Evolutionary conservation across 2,113 vertebrate genomes (phyloP).

Genomic region (Phylloscopus trochilus): DNA sequence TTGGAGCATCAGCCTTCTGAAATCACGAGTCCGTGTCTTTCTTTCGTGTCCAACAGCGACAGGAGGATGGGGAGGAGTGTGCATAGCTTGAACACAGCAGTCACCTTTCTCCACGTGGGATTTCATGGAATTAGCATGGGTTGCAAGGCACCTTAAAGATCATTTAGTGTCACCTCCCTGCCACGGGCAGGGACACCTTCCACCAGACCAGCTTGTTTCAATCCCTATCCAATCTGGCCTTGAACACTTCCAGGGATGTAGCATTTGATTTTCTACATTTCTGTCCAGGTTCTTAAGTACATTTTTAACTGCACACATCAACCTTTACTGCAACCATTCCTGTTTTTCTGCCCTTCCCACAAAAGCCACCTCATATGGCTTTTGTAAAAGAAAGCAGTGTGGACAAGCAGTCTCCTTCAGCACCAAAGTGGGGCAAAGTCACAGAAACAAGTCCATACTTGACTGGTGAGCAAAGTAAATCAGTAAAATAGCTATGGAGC

Average conservation of each 20-base stretch:
- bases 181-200: background rate
- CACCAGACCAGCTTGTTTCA: background rate
- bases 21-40: too few relatives aligned
- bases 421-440: background rate
- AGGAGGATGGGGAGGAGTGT: background rate
- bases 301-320: background rate
- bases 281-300: background rate
- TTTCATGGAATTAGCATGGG: background rate
- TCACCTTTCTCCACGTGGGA: background rate
- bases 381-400: background rate
- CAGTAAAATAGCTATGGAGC: background rate
- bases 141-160: background rate
- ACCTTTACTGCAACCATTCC: background rate
- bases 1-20: too few relatives aligned
- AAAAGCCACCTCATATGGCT: background rate
- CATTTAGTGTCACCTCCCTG: background rate
- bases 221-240: background rate
- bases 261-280: background rate
- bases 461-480: background rate
- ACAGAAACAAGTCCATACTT: background rate
- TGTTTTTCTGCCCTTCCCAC: background rate
- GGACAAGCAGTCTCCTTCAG: background rate
- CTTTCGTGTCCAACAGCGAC: too few relatives aligned
- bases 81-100: background rate
- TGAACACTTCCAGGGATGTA: background rate